Base-by-base conservation (phyloP, 2,888 invertebrate species). In the Cabera pusaria region DNA sequence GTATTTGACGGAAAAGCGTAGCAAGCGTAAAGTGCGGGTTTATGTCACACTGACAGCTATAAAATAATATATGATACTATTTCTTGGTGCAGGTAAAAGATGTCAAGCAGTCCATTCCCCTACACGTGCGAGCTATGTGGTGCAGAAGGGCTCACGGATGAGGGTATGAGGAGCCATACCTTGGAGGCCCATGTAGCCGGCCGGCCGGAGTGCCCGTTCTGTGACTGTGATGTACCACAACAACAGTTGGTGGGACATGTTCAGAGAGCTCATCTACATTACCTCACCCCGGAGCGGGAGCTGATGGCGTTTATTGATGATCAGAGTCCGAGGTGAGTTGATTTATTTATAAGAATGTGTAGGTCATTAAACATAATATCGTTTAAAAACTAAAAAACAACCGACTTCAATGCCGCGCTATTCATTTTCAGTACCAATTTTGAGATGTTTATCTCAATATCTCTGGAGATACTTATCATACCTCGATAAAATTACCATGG, bases 71-170 rank as follows among this genome's bases (percentile, higher is more conserved):
- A n/a, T n/a, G n/a, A n/a, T n/a, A n/a, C n/a, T n/a, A n/a, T n/a
- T n/a, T n/a, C n/a, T n/a, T n/a, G n/a, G n/a, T 52, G 8, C 51
- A 61, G 60, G 36, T 19, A n/a, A 23, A 40, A 1, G 38, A 88
- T 88, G 87, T 87, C 87, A 8, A 66, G 67, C 39, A 87, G 86
- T 48, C 87, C 89, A 6, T 88, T 88, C 33, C 88, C 89, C 0
- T 89, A 90, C 56, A 90, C 93, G 34, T 96, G 96, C 80, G 95
- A 96, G 80, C 94, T 96, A 48, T 96, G 96, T 74, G 96, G 96
- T n/a, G 91, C 93, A 49, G 95, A 95, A 59, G 94, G 94, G 8
- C 90, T 96, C 44, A 93, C 92, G 41, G 95, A 95, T 69, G 94
- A 94, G 46, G 92, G 94, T 53, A 94, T 96, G 92, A 86, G 95